A percentile compares a stretch with the other conserved stretches of the same genome.
Conservation (phyloP, 2,113 vertebrate genomes). For the Platysteira castanea region DNA sequence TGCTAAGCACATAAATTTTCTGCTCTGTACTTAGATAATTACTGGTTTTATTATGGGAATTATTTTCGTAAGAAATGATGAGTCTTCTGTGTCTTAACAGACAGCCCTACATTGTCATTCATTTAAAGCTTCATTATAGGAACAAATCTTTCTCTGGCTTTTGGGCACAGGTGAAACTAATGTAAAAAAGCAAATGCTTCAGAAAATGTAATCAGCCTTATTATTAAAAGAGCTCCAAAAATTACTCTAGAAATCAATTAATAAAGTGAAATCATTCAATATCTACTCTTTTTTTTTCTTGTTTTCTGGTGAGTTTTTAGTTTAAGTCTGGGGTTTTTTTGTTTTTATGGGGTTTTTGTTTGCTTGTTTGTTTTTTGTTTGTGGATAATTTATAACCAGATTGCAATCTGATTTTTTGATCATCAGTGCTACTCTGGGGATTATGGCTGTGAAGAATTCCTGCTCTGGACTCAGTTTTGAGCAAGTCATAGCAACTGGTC, state of each 20-base stretch:
- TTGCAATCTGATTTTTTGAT: background rate
- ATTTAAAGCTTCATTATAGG: background rate
- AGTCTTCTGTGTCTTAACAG: background rate
- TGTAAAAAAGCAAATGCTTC: background rate
- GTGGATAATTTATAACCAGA: background rate
- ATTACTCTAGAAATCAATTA: background rate
- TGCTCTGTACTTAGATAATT: background rate
- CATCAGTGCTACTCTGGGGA: background rate
- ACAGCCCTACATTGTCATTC: background rate
- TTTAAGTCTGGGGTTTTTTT: background rate
- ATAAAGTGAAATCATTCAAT: background rate
- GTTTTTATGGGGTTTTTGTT: background rate
- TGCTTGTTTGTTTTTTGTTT: background rate
- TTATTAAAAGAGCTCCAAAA: background rate
- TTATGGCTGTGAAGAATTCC: background rate
- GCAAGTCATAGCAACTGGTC: background rate
- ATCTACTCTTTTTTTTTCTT: background rate
- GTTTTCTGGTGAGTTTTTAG: background rate
- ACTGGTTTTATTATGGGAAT: background rate
- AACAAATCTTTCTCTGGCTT: background rate
- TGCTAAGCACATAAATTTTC: background rate
- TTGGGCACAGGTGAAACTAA: background rate
- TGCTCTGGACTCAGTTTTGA: background rate
- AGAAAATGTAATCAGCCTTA: background rate
- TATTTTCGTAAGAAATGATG: background rate